Conservation (phyloP, 2,797 vertebrate species). For the Hypotaenidia philippensis region DNA sequence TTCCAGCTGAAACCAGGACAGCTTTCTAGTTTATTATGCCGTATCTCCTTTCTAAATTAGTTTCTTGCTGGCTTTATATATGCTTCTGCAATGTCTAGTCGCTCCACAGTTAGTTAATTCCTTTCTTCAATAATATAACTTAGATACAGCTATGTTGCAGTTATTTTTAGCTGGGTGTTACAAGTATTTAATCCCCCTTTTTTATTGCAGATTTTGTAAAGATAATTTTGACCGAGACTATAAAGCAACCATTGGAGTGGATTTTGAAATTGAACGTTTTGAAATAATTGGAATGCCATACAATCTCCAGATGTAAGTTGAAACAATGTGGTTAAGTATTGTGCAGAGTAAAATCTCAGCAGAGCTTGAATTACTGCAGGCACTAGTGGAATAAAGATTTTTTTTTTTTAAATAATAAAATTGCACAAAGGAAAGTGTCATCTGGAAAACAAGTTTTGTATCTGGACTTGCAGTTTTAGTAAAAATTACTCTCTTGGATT, state of each 20-base stretch:
- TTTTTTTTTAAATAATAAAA: neutral
- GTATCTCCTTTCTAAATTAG: neutral
- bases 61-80: neutral
- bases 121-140: neutral
- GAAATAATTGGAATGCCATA: slow-evolving; percentile 89
- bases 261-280: slow-evolving; percentile 94
- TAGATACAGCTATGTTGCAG: neutral
- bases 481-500: neutral
- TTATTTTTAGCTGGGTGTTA: neutral
- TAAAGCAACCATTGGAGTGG: slow-evolving; percentile 94
- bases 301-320: slow-evolving; percentile 91
- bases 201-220: slow-evolving; percentile 88
- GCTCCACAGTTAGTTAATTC: neutral
- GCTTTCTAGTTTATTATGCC: neutral
- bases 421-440: neutral
- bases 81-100: neutral
- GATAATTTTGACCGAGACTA: slow-evolving; percentile 90
- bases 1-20: too few species aligned
- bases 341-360: neutral
- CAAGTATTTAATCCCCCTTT: neutral
- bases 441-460: neutral
- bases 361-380: neutral
- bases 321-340: neutral
- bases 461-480: neutral
- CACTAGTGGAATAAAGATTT: neutral